A percentile compares a stretch with the other conserved stretches of the same genome.
Evolutionary conservation across 2,113 vertebrate species (phyloP).

Genomic region (Labeo rohita): DNA sequence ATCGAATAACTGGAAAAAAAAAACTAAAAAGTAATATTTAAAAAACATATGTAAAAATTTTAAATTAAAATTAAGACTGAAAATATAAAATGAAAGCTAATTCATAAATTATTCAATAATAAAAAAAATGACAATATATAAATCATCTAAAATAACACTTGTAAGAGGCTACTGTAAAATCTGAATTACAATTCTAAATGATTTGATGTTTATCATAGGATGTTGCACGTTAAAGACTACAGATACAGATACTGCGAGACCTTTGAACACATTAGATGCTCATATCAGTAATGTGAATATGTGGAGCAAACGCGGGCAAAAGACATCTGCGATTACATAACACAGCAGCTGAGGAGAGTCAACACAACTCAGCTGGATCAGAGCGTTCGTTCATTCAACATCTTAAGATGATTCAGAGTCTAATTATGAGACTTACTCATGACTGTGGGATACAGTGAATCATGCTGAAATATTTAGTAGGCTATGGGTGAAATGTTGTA

Average conservation of each 20-base stretch:
- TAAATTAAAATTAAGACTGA: too few relatives aligned
- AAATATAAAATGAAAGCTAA: too few relatives aligned
- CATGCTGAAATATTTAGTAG: background rate
- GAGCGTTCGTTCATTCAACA: background rate
- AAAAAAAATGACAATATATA: too few relatives aligned
- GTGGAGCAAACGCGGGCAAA: background rate
- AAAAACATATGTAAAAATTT: too few relatives aligned
- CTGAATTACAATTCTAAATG: background rate
- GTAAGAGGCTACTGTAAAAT: background rate
- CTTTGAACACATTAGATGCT: conserved; percentile 8
- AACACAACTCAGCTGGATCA: background rate
- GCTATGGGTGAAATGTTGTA: background rate
- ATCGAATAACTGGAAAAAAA: too few relatives aligned
- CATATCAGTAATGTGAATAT: conserved; percentile 18
- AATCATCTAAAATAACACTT: background rate
- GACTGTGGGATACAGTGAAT: background rate
- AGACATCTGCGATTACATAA: background rate
- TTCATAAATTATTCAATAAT: too few relatives aligned
- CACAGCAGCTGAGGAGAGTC: background rate
- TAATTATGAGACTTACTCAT: background rate
- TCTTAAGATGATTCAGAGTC: background rate
- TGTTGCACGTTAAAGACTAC: background rate
- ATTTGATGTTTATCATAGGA: background rate
- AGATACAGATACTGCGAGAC: background rate
- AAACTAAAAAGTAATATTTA: too few relatives aligned